Evolutionary conservation across 2,888 invertebrate species (phyloP), one percentile per base, ranked within the genome.

Genomic region (Ichneumon xanthorius): DNA sequence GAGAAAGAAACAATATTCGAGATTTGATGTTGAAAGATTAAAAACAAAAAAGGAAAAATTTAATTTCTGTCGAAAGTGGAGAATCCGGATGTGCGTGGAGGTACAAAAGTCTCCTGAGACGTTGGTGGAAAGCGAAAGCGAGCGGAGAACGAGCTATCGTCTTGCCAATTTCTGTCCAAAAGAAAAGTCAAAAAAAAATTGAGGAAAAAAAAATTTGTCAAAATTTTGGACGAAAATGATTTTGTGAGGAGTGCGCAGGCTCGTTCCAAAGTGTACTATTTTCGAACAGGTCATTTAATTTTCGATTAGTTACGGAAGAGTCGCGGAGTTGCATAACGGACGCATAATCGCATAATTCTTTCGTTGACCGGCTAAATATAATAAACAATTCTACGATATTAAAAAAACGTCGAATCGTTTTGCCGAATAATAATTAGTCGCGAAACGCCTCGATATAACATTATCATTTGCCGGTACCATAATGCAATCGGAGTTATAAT

Each of bases 381-480:
- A 68, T 11, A n/a, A 61, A 61, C n/a, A 37, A 76, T 19, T 67
- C 33, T 45, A 77, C 50, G 14, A 67, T 68, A 73, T 33, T 37
- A 37, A 58, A 50, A 63, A 75, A 75, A 55, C 72, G 75, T 79
- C 68, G 37, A 80, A 70, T 84, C 58, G 70, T 73, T 67, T 68
- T 67, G 73, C 50, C 53, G 14, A 58, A 22, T 26, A 22, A 70
- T 45, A 22, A 65, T 45, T 70, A 76, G 50, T 22, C 71, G 48
- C 40, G 63, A 55, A 50, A 77, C 40, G 63, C 53, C 19, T 45
- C 61, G 37, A 83, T 86, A 88, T 86, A 84, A 84, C 79, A 88
- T 88, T 87, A 89, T 90, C 81, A 89, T 90, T 91, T 91, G 89
- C 87, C 89, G 11, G 90, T 91, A 91, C 88, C 90, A 82, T 88